Evolutionary conservation across 53 echinoderm and acorn worm species (phyloP).

Genomic region (Echinometra lucunter): DNA sequence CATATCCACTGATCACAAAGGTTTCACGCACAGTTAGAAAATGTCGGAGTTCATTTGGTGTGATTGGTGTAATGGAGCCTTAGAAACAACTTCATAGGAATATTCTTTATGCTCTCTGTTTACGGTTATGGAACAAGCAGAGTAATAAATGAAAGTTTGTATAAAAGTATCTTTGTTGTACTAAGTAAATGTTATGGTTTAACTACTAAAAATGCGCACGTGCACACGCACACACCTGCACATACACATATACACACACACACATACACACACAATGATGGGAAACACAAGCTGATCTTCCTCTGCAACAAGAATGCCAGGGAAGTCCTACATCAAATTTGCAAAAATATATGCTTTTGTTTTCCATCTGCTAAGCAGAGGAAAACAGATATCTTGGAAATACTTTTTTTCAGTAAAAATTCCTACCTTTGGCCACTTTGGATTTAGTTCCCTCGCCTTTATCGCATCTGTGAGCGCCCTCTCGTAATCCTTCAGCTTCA

Average conservation of each 20-base stretch:
- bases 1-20: conserved; percentile 9
- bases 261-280: background rate
- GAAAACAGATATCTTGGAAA: background rate
- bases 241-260: background rate
- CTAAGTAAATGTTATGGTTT: background rate
- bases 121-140: background rate
- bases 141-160: background rate
- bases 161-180: background rate
- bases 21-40: background rate
- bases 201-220: background rate
- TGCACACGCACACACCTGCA: background rate
- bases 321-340: background rate
- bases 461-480: conserved; percentile 95
- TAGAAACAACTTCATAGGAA: background rate
- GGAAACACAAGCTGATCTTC: too few species aligned
- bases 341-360: background rate
- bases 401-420: background rate
- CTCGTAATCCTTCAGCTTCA: conserved; percentile 97
- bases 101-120: background rate
- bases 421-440: conserved; percentile 99
- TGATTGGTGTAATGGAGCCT: background rate
- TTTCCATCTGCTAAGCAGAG: background rate
- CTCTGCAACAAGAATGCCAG: background rate
- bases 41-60: background rate
- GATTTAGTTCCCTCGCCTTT: conserved; percentile 92